Base-by-base conservation (phyloP, 2,797 vertebrate genomes). In the Amniataba percoides region DNA sequence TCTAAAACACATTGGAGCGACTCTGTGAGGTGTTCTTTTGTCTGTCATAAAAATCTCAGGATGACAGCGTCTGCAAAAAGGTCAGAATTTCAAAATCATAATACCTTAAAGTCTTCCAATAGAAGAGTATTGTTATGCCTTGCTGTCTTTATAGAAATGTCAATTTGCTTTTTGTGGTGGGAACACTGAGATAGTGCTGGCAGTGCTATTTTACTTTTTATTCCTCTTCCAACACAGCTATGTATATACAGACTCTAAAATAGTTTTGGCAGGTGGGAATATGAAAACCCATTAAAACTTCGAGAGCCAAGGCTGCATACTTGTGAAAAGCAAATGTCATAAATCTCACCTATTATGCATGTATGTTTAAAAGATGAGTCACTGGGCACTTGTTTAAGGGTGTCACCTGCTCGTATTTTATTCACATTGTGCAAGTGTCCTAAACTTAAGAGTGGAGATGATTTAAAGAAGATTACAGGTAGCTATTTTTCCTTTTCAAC, bases 211-310 rank as follows among this genome's bases (percentile, higher is more conserved):
- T 63, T 57, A 64, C 53, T 40, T 70, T 72, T 77, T 27, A 65
- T 75, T 77, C 62, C 71, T 81, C 45, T 60, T 70, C 27, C 66
- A 65, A 78, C 74, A 59, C 49, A 48, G 23, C 48, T 61, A 53
- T 74, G 34, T 62, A 68, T 46, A 78, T 58, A 49, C 15, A 19
- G 31, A 74, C 21, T 64, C 45, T 77, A 51, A 66, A 81, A 77
- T 65, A 58, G 52, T 58, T 71, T 57, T 74, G 78, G 59, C 65
- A 78, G 80, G 57, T 86, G 52, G 53, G 65, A 74, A 80, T 77
- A 77, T 69, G 36, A 81, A 84, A 88, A 78, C 13, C 68, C 55
- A 78, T 77, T 71, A 70, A 80, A 84, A 75, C 46, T 68, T 67
- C 65, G 63, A 72, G 83, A 74, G 73, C 52, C 58, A 61, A 70